A percentile compares a stretch with the other conserved stretches of the same genome.
These are phyloP conservation scores for Pterophyllum scalare DNA, from an alignment of 2,113 vertebrate genomes.

Conservation along the genomic window DNA sequence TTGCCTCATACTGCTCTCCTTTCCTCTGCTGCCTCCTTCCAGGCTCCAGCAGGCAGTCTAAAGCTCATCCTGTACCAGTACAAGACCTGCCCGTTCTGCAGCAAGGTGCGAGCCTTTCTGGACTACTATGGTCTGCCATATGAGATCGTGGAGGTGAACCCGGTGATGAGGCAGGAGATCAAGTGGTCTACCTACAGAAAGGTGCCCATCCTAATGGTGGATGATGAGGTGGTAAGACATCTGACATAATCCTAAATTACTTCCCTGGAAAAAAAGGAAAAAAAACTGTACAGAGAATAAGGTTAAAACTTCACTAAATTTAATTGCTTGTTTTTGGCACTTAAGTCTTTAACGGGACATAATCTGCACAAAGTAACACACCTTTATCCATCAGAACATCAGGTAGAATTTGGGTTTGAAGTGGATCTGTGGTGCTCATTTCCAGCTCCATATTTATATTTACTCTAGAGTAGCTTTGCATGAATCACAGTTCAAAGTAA, in stretches of 20 bases:
- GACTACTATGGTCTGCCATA: conserved; percentile 93
- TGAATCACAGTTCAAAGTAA: not conserved
- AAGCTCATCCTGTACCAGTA: conserved; percentile 95
- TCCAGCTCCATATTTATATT: not conserved
- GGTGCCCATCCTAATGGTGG: conserved; percentile 89
- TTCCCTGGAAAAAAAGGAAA: too few species aligned
- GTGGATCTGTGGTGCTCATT: not conserved
- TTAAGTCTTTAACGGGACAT: not conserved
- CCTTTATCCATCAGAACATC: not conserved
- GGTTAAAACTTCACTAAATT: too few species aligned
- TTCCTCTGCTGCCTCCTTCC: not conserved
- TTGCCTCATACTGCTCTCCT: not conserved
- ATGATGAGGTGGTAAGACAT: conserved; percentile 64
- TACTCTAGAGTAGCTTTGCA: not conserved
- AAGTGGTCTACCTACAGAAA: conserved; percentile 97
- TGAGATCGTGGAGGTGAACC: conserved; percentile 95
- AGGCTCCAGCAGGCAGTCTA: conserved; percentile 58
- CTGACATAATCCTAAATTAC: not conserved
- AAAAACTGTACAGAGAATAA: not conserved
- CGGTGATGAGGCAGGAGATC: conserved; percentile 91
- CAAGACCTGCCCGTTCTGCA: conserved; percentile 98
- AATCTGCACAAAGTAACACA: too few species aligned
- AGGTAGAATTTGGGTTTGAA: not conserved
- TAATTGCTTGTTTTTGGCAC: not conserved
- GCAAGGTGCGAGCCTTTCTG: conserved; percentile 95